Percentiles rank a stretch among this genome's conserved stretches.
Evolutionary conservation across 1,140 invertebrate species (phyloP).

Genomic region (Carposina sasakii): DNA sequence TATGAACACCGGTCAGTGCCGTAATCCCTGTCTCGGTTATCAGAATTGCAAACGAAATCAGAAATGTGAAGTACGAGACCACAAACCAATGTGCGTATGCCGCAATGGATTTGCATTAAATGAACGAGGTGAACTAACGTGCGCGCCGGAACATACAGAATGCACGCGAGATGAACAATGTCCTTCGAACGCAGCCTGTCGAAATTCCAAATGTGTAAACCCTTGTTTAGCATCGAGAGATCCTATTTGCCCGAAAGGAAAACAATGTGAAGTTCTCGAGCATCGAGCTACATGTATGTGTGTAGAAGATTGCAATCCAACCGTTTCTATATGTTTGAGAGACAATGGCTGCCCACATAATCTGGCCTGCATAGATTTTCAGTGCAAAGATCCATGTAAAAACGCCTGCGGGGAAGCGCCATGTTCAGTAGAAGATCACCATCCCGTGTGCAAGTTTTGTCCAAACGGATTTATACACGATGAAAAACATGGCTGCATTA

Average conservation of each 20-base stretch:
- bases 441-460: conserved; percentile 95
- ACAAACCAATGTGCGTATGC: conserved; percentile 89
- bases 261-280: conserved; percentile 88
- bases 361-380: conserved; percentile 88
- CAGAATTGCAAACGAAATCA: conserved; percentile 85
- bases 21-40: conserved; percentile 81
- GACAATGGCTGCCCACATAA: conserved; percentile 89
- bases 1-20: conserved; percentile 78
- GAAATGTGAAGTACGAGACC: conserved; percentile 89
- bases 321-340: conserved; percentile 89
- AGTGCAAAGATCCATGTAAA: conserved; percentile 92
- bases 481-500: conserved; percentile 92
- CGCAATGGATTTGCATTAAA: conserved; percentile 90
- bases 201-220: conserved; percentile 86
- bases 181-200: conserved; percentile 87
- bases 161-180: conserved; percentile 89
- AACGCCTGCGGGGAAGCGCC: conserved; percentile 87
- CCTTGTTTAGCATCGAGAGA: conserved; percentile 81
- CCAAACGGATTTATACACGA: conserved; percentile 91
- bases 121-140: conserved; percentile 86
- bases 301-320: conserved; percentile 87
- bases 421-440: conserved; percentile 93
- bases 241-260: conserved; percentile 82
- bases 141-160: conserved; percentile 83
- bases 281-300: conserved; percentile 90